Evolutionary conservation across 2,888 invertebrate species (phyloP), one percentile per base, ranked within the genome.

Genomic region (Drosophila infuscata): DNA sequence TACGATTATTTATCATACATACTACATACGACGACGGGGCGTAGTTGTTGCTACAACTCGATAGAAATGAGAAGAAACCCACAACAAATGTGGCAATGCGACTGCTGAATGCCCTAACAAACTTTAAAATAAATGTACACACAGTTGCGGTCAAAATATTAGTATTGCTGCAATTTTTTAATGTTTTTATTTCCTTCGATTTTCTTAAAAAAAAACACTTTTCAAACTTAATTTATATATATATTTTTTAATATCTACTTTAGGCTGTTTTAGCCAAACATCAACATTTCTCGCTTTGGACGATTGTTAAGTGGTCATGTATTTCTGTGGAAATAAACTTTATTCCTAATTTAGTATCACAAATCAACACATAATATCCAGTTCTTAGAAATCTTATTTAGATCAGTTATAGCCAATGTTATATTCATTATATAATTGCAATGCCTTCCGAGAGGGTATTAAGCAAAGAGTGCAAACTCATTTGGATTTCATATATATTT

Each of bases 1-100:
- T 52, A 71, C 62, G 66, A 71, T 60, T 66, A 70, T 76, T 75
- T 70, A 74, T 74, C 75, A 60, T 56, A 46, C 30, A 36, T 63
- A 32, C 32, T 41, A 52, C 12, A 32, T 33, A 33, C 20, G n/a
- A 3, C 6, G 25, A 25, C 25, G 15, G 1, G 46, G 8, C 15
- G 4, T 9, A 35, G 33, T 53, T 35, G 35, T 25, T 35, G 36
- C 25, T 15, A 2, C 20, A 36, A 29, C 29, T 29, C n/a, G 4
- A 32, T 30, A 5, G 56, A 43, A 57, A 15, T 32, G 43, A 57
- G 57, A 57, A 57, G 51, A 64, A 20, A 33, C 17, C 11, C 17
- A 3, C 6, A 5, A 3, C 9, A 43, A 15, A 41, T 41, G 29
- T 38, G 29, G 3, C 57, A 56, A 36, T 11, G 36, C 54, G 54